A percentile compares a stretch with the other conserved stretches of the same genome.
phyloP scores from a whole-genome alignment of 2,888 invertebrate genomes.

The Stegophylla sp. region DNA sequence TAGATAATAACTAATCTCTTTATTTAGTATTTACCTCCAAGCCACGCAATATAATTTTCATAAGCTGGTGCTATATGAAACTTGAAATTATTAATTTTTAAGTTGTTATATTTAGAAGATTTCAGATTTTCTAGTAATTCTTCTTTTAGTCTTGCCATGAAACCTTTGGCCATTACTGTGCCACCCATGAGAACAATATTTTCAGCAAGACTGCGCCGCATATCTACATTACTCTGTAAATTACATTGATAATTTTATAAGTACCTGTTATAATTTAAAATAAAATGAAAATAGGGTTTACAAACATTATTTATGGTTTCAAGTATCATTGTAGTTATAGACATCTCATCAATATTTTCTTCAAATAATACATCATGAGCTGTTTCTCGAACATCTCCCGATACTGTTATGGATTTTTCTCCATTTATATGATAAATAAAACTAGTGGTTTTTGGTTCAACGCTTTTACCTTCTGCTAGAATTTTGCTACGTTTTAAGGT shows the following conservation, averaged over 20 bases:
- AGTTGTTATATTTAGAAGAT: conserved; percentile 71
- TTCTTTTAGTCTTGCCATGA: conserved; percentile 78
- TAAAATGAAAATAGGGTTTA: conserved; percentile 32
- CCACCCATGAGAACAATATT: conserved; percentile 90
- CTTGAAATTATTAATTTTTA: conserved; percentile 74
- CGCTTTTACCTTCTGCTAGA: conserved; percentile 66
- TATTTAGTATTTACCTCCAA: conserved; percentile 77
- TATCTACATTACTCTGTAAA: conserved; percentile 80
- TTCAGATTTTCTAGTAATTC: conserved; percentile 77
- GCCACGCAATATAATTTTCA: conserved; percentile 85
- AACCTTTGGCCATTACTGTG: conserved; percentile 81
- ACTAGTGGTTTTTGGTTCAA: conserved; percentile 67
- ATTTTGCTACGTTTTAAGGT: conserved; percentile 73
- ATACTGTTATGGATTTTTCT: conserved; percentile 70
- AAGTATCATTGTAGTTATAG: conserved; percentile 83
- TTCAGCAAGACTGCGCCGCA: conserved; percentile 77
- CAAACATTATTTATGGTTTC: conserved; percentile 77
- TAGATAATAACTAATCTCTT: too few species aligned
- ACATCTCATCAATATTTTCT: conserved; percentile 80
- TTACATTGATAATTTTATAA: not conserved
- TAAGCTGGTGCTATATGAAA: conserved; percentile 83
- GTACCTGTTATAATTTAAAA: not conserved
- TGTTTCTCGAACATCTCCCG: conserved; percentile 78
- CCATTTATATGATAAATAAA: conserved; percentile 75
- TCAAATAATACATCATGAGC: conserved; percentile 86